phyloP scores from a whole-genome alignment of 2,888 invertebrate species.

The Pedicia rivosa region DNA sequence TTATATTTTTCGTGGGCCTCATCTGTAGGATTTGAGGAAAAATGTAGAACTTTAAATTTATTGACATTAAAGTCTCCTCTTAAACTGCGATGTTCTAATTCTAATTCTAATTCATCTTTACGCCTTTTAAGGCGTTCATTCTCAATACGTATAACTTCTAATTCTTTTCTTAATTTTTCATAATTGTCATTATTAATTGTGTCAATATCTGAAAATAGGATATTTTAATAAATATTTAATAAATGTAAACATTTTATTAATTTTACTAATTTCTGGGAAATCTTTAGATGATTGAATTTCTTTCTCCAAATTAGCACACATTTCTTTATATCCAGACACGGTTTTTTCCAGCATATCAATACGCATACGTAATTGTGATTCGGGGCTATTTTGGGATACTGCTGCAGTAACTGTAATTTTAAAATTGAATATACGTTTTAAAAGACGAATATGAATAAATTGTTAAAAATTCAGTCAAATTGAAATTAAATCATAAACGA shows the following conservation, averaged over 20 bases:
- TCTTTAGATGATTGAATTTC: constrained; percentile 33
- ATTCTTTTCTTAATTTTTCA: constrained; percentile 40
- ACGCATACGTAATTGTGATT: constrained; percentile 38
- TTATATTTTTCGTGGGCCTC: constrained; percentile 48
- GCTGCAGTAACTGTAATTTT: constrained; percentile 10
- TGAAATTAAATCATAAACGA: background rate
- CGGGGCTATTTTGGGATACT: constrained; percentile 21
- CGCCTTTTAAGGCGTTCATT: constrained; percentile 34
- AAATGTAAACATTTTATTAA: background rate
- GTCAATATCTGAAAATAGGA: constrained; percentile 1
- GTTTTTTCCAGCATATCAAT: constrained; percentile 58
- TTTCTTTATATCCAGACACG: constrained; percentile 55
- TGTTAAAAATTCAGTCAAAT: constrained; percentile 17
- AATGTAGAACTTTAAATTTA: constrained; percentile 36
- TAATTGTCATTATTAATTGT: constrained; percentile 31
- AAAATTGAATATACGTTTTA: constrained; percentile 1
- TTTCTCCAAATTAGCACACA: constrained; percentile 47
- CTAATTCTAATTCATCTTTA: constrained; percentile 46
- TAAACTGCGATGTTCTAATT: constrained; percentile 45
- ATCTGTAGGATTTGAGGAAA: constrained; percentile 56
- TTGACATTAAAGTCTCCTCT: constrained; percentile 35
- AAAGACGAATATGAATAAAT: constrained; percentile 1
- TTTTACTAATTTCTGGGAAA: background rate
- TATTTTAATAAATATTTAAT: background rate
- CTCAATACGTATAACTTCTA: constrained; percentile 36